A percentile compares a stretch with the other conserved stretches of the same genome.
These are phyloP conservation scores for Notocelia uddmanniana DNA, from an alignment of 2,888 invertebrate genomes.

Conservation along the genomic window DNA sequence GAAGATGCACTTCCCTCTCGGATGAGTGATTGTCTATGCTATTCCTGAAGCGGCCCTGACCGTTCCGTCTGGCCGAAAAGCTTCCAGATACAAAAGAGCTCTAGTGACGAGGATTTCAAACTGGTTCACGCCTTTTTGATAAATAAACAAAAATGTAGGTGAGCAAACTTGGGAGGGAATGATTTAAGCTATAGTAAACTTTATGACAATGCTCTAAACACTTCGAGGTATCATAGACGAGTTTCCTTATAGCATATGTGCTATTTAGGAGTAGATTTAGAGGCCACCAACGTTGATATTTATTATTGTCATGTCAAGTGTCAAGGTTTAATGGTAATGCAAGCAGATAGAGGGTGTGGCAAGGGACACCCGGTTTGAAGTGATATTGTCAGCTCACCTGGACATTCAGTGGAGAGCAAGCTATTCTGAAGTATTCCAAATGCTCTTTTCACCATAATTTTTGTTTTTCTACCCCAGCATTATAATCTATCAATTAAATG, in stretches of 20 bases:
- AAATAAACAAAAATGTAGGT: neutral
- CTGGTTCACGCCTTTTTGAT: neutral
- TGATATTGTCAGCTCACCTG: neutral
- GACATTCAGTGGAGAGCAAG: neutral
- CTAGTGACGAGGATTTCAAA: neutral
- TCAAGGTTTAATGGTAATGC: neutral
- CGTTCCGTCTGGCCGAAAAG: slow-evolving; percentile 30
- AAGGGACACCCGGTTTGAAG: neutral
- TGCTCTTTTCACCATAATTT: too few species aligned
- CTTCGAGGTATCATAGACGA: neutral
- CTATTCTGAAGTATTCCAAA: too few species aligned
- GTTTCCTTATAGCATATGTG: neutral
- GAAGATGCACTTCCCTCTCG: slow-evolving; percentile 43
- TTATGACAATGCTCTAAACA: neutral
- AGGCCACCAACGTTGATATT: slow-evolving; percentile 23
- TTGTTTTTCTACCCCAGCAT: too few species aligned
- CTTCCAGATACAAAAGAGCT: neutral
- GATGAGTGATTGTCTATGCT: slow-evolving; percentile 37
- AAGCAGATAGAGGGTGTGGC: neutral
- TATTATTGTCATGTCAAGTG: slow-evolving; percentile 6
- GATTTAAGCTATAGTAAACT: neutral
- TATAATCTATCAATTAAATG: too few species aligned
- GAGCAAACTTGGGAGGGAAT: neutral
- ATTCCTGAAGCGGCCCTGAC: slow-evolving; percentile 42
- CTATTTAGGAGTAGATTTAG: neutral